Evolutionary conservation across 1,140 invertebrate species (phyloP).

Genomic region (Sminthurinus signatus): DNA sequence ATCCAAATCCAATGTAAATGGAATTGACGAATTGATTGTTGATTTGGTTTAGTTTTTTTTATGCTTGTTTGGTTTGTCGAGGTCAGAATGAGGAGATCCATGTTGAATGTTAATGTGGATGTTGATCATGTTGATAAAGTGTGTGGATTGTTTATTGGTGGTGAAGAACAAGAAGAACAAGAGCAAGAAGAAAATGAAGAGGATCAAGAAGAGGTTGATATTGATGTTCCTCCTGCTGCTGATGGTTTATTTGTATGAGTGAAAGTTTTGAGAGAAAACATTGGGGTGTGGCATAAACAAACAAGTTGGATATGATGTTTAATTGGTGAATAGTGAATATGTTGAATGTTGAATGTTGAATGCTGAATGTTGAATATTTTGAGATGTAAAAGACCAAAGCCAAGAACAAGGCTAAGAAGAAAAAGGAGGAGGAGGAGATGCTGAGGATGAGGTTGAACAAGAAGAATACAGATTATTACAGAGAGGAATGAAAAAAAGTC

Average conservation of each 20-base stretch:
- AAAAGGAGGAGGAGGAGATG: not conserved
- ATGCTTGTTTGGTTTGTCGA: no score
- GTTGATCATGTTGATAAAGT: no score
- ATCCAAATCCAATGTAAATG: no score
- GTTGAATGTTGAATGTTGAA: not conserved
- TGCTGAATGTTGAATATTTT: not conserved
- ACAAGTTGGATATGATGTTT: not conserved
- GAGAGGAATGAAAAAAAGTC: not conserved
- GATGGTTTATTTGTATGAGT: slow-evolving; percentile 9
- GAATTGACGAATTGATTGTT: no score
- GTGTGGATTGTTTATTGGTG: no score
- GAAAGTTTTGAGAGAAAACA: slow-evolving; percentile 13
- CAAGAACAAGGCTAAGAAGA: not conserved
- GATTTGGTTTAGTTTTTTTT: no score
- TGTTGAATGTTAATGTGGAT: no score
- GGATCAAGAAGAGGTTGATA: not conserved
- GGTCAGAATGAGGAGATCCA: no score
- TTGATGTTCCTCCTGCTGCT: not conserved
- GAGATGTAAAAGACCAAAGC: not conserved
- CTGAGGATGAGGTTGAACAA: not conserved
- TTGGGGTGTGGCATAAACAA: slow-evolving; percentile 8
- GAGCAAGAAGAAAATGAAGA: no score
- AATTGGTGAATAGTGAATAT: not conserved
- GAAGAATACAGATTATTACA: no score
- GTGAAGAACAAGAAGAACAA: not conserved